Conservation (phyloP, 2,888 invertebrate genomes). For the Cerceris ruficornis region DNA sequence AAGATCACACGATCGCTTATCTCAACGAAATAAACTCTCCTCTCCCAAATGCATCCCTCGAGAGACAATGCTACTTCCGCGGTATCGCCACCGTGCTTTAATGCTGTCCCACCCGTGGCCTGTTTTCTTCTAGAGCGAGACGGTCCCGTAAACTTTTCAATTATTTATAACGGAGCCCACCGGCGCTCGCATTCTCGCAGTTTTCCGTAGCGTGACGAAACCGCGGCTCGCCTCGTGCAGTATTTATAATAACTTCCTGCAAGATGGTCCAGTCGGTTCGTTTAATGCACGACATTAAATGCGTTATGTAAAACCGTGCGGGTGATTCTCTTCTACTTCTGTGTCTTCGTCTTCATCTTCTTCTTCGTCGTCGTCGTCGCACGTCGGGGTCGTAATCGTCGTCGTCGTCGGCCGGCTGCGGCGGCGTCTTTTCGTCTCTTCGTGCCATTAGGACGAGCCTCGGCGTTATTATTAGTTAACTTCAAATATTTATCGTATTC, state of each 20-base stretch:
- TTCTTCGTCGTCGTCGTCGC: conserved; percentile 45
- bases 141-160: conserved; percentile 40
- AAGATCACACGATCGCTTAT: too few species aligned
- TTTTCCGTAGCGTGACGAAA: conserved; percentile 49
- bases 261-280: conserved; percentile 53
- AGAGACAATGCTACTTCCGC: too few species aligned
- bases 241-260: conserved; percentile 63
- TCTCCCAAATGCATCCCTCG: too few species aligned
- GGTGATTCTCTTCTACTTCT: conserved; percentile 44
- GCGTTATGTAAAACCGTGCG: conserved; percentile 69
- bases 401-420: conserved; percentile 47
- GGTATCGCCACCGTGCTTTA: too few species aligned
- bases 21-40: too few species aligned
- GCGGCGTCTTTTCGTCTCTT: conserved; percentile 67
- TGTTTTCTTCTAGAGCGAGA: too few species aligned
- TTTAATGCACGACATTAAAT: conserved; percentile 63
- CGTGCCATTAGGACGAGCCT: conserved; percentile 64
- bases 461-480: conserved; percentile 78
- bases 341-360: too few species aligned
- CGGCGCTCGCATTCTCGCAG: conserved; percentile 25
- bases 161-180: conserved; percentile 40
- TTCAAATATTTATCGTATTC: conserved; percentile 78
- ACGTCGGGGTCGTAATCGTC: conserved; percentile 41
- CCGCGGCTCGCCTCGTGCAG: conserved; percentile 43
- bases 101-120: too few species aligned